A percentile compares a stretch with the other conserved stretches of the same genome.
Conservation (phyloP, 2,888 invertebrate species). For the Nymphalis urticae region DNA sequence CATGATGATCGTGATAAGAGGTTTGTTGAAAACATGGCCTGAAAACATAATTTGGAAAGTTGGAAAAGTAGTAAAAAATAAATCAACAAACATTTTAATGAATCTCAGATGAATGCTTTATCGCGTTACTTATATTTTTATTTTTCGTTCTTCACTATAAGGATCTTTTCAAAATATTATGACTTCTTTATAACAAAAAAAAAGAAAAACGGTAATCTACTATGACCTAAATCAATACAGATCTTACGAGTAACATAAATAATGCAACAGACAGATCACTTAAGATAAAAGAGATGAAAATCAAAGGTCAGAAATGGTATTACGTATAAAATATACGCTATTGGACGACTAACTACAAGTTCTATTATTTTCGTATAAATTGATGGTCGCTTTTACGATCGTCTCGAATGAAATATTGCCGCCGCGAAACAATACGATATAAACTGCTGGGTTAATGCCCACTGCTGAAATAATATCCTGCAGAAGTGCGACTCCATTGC, state of each 20-base stretch:
- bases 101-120: no score
- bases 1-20: no score
- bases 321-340: constrained; percentile 38
- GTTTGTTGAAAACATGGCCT: no score
- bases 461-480: constrained; percentile 46
- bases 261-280: constrained; percentile 14
- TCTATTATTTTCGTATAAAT: constrained; percentile 55
- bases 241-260: constrained; percentile 8
- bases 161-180: no score
- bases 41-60: no score
- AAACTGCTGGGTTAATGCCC: constrained; percentile 49
- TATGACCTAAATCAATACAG: not conserved
- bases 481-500: constrained; percentile 35
- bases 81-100: no score
- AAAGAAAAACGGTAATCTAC: not conserved
- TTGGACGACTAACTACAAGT: constrained; percentile 41
- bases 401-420: constrained; percentile 44
- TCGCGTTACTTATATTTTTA: no score
- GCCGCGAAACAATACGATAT: constrained; percentile 45
- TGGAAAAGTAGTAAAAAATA: no score
- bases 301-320: constrained; percentile 17
- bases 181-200: no score
- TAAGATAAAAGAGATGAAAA: constrained; percentile 12
- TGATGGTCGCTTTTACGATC: constrained; percentile 46
- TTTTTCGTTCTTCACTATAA: no score